Conservation (phyloP, 2,888 invertebrate genomes). For the Oxyteleia sp. region DNA sequence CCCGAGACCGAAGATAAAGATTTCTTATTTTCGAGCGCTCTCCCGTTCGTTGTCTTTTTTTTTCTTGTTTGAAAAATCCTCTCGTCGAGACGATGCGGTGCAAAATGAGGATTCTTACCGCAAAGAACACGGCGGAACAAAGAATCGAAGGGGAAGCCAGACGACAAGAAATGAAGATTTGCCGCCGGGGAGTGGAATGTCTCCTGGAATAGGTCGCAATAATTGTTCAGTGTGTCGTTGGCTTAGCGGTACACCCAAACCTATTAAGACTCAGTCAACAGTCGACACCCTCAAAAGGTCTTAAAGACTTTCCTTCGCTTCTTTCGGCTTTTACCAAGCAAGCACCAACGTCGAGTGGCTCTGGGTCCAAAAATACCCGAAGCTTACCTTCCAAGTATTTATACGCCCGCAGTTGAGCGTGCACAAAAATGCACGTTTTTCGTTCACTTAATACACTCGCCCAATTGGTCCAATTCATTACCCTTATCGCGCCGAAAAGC, state of each 20-base stretch:
- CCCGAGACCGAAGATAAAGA: slow-evolving; percentile 36
- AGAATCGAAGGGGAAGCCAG: slow-evolving; percentile 25
- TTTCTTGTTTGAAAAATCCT: slow-evolving; percentile 14
- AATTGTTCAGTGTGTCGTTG: slow-evolving; percentile 73
- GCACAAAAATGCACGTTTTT: slow-evolving; percentile 10
- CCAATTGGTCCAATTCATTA: slow-evolving; percentile 47
- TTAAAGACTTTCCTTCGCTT: slow-evolving; percentile 9
- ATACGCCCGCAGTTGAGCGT: neutral
- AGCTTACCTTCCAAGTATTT: neutral
- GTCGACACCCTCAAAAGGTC: slow-evolving; percentile 8
- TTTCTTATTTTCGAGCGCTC: slow-evolving; percentile 13
- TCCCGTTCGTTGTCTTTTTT: slow-evolving; percentile 12
- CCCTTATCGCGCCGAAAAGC: slow-evolving; percentile 28
- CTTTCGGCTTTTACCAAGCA: slow-evolving; percentile 4
- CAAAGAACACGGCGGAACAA: slow-evolving; percentile 32
- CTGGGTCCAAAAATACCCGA: slow-evolving; percentile 12
- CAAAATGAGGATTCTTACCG: slow-evolving; percentile 26
- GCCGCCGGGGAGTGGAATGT: slow-evolving; percentile 63
- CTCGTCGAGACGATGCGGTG: slow-evolving; percentile 11
- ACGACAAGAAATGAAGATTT: slow-evolving; percentile 39
- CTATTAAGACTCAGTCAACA: slow-evolving; percentile 36
- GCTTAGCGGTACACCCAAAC: neutral
- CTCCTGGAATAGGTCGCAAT: slow-evolving; percentile 76
- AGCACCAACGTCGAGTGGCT: neutral
- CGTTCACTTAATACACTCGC: slow-evolving; percentile 18